A percentile compares a stretch with the other conserved stretches of the same genome.
These are phyloP conservation scores for Acanthacorydalis orientalis DNA, from an alignment of 2,888 invertebrate species.

Conservation along the genomic window DNA sequence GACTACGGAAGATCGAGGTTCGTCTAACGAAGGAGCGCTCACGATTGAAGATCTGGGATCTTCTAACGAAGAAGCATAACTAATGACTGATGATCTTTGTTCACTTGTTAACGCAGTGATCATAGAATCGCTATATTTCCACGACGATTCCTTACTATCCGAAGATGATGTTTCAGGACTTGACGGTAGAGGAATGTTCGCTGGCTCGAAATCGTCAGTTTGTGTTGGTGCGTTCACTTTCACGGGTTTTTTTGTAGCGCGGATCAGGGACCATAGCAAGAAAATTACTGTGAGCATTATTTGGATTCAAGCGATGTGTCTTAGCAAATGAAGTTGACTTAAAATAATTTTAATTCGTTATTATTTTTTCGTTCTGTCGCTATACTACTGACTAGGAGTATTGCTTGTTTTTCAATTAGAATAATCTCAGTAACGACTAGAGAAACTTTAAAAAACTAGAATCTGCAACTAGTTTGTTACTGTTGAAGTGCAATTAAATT, in stretches of 20 bases:
- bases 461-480: no score
- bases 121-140: neutral
- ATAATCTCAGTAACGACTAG: no score
- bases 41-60: neutral
- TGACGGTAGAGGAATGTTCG: conserved; percentile 9
- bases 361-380: no score
- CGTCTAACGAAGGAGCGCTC: conserved; percentile 31
- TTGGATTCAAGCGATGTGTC: conserved; percentile 1
- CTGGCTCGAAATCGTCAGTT: conserved; percentile 4
- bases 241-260: conserved; percentile 29
- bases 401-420: no score
- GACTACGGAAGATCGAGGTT: conserved; percentile 23
- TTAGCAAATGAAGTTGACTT: no score
- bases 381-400: no score
- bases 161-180: conserved; percentile 5
- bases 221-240: conserved; percentile 11
- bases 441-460: no score
- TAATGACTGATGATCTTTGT: neutral
- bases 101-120: no score
- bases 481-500: no score
- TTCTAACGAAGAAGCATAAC: neutral
- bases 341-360: no score
- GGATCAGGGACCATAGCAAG: conserved; percentile 43
- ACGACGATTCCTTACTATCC: neutral
- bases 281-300: conserved; percentile 44